A percentile compares a stretch with the other conserved stretches of the same genome.
Conservation (phyloP, 1,140 invertebrate genomes). For the Platyscapa corneri region DNA sequence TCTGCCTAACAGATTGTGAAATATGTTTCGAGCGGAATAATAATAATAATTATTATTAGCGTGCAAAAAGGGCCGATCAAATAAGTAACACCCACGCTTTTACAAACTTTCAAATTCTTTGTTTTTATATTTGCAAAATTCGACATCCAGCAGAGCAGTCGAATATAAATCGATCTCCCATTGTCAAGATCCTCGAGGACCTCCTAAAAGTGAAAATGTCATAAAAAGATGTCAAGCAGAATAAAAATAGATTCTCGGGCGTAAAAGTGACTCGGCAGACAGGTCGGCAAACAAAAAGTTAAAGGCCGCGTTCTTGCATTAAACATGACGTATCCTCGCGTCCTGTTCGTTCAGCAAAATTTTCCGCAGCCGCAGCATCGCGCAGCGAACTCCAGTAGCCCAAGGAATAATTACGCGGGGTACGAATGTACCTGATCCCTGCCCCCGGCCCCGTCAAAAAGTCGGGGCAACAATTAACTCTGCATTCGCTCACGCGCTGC, state of each 20-base stretch:
- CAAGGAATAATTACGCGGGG: constrained; percentile 25
- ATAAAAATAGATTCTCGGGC: neutral
- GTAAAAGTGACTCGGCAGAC: neutral
- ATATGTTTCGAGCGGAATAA: neutral
- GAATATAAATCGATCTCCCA: too few species aligned
- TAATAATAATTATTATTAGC: too few species aligned
- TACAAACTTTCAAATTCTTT: neutral
- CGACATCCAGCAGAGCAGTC: too few species aligned
- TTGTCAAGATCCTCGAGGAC: neutral
- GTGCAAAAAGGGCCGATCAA: too few species aligned
- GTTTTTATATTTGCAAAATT: too few species aligned
- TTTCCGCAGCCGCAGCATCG: neutral
- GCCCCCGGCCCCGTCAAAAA: neutral
- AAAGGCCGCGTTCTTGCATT: constrained; percentile 1
- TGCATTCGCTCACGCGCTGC: constrained; percentile 1
- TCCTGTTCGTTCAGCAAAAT: constrained; percentile 2
- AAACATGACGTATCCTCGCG: constrained; percentile 5
- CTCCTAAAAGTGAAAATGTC: neutral
- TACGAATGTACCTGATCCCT: neutral
- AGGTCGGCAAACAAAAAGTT: neutral
- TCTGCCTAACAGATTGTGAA: neutral
- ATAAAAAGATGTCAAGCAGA: neutral
- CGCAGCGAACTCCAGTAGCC: neutral
- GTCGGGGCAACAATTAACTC: constrained; percentile 28
- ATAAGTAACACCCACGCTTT: too few species aligned